Base-by-base conservation (phyloP, 2,888 invertebrate genomes). In the Polyommatus iphigenia region DNA sequence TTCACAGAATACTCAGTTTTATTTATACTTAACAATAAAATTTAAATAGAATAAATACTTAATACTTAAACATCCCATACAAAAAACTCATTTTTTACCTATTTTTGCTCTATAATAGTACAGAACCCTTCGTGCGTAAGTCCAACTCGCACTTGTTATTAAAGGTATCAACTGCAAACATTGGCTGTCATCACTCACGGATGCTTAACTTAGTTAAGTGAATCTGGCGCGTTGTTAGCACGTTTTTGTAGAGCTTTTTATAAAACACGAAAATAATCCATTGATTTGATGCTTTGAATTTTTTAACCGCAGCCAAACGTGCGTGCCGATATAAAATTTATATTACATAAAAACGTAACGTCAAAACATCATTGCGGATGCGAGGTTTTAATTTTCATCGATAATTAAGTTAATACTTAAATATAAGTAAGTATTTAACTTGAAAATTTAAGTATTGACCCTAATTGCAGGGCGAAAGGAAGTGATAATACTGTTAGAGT, bases 161-260 rank as follows among this genome's bases (percentile, higher is more conserved):
- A 24, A 1, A 24, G 24, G 24, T 24, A 24, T 24, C 24, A 2
- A 24, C 24, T 24, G 24, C 41, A 20, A 72, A 62, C 62, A 62
- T 62, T 62, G 24, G 13, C 62, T 10, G 62, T 24, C 24, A 59
- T 59, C 59, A 59, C 59, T 20, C 32, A 32, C 72, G 72, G 72
- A 72, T 36, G 41, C n/a, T 72, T 1, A 72, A 46, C 46, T 41
- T 72, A 41, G 13, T 72, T 72, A 72, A 72, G 72, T 72, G 18
- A 72, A 41, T 72, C 36, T 72, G 8, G 18, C 41, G 41, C 18
- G 32, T 72, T 41, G 62, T 41, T 72, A 7, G n/a, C 41, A 72
- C 72, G 41, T n/a, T 72, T 72, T 72, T 72, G 13, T 72, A 72
- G n/a, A 41, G 72, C 41, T 72, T 36, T 62, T 13, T 62, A 24